Evolutionary conservation across 30 jellyfish, hydroid and myxozoan genomes (phyloP).

Genomic region (Nemopilema nomurai): DNA sequence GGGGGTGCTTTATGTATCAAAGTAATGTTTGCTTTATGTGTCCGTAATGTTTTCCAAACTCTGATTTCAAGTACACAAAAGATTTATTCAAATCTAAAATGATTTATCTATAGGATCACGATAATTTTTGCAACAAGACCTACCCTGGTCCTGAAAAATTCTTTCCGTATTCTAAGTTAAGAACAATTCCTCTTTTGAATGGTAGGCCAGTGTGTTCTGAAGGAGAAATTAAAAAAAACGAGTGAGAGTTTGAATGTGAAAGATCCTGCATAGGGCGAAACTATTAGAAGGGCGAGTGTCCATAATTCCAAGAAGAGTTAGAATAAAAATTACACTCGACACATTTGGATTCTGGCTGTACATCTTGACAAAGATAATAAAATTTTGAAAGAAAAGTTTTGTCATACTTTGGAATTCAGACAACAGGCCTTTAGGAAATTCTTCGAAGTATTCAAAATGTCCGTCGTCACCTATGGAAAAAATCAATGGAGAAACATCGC

Average conservation of each 20-base stretch:
- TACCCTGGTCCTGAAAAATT: slow-evolving; percentile 87
- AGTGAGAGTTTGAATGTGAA: no score
- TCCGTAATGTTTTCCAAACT: no score
- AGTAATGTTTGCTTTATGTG: no score
- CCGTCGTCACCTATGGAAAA: slow-evolving; percentile 83
- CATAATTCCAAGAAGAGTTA: neutral
- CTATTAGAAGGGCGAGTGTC: no score
- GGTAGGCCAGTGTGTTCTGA: slow-evolving; percentile 85
- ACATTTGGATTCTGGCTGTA: no score
- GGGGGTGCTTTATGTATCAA: no score
- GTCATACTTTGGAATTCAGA: slow-evolving; percentile 62
- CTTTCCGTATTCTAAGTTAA: slow-evolving; percentile 85
- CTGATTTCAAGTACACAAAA: no score
- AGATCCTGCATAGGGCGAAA: no score
- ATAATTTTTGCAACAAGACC: slow-evolving; percentile 1
- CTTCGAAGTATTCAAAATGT: slow-evolving; percentile 76
- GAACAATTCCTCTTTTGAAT: slow-evolving; percentile 71
- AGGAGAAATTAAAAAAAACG: neutral
- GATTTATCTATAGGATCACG: no score
- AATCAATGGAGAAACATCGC: no score
- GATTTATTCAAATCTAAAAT: no score
- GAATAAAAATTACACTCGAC: no score
- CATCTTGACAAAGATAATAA: neutral
- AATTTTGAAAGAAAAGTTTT: neutral
- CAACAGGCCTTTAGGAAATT: slow-evolving; percentile 75